Percentiles rank a stretch among this genome's conserved stretches.
Evolutionary conservation across 2,888 invertebrate species (phyloP).

Genomic region (Cryptophagus acutangulus): DNA sequence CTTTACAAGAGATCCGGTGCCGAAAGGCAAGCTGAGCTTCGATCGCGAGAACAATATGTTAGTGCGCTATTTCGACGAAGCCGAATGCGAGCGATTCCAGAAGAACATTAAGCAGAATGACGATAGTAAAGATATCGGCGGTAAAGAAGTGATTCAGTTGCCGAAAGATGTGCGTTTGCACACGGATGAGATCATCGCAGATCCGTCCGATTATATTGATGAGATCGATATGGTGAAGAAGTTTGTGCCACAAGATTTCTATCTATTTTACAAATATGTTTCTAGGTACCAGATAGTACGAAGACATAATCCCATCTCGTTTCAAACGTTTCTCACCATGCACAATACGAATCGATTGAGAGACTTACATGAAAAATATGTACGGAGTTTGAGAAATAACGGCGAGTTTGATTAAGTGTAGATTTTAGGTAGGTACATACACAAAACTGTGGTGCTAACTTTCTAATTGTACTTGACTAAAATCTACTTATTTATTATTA

Average conservation of each 20-base stretch:
- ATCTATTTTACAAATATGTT: constrained; percentile 35
- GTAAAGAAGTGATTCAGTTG: constrained; percentile 25
- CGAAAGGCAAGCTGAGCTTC: constrained; percentile 32
- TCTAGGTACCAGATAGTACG: constrained; percentile 37
- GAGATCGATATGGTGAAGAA: constrained; percentile 31
- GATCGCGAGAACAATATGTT: constrained; percentile 27
- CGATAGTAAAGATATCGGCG: constrained; percentile 10
- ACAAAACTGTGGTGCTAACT: too few species aligned
- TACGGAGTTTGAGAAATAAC: constrained; percentile 21
- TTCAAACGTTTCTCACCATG: constrained; percentile 35
- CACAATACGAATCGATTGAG: constrained; percentile 35
- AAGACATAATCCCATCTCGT: constrained; percentile 35
- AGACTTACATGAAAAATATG: constrained; percentile 26
- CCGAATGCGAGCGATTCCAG: constrained; percentile 29
- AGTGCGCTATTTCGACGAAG: constrained; percentile 31
- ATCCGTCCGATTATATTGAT: constrained; percentile 31
- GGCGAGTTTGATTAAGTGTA: too few species aligned
- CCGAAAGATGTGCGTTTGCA: constrained; percentile 26
- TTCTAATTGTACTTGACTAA: too few species aligned
- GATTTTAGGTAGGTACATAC: too few species aligned
- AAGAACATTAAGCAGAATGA: constrained; percentile 20
- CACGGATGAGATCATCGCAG: constrained; percentile 24
- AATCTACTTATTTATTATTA: too few species aligned
- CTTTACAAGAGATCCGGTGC: constrained; percentile 11
- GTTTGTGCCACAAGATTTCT: constrained; percentile 31